Conservation (phyloP, 2,888 invertebrate genomes). For the Microctonus brassicae region DNA sequence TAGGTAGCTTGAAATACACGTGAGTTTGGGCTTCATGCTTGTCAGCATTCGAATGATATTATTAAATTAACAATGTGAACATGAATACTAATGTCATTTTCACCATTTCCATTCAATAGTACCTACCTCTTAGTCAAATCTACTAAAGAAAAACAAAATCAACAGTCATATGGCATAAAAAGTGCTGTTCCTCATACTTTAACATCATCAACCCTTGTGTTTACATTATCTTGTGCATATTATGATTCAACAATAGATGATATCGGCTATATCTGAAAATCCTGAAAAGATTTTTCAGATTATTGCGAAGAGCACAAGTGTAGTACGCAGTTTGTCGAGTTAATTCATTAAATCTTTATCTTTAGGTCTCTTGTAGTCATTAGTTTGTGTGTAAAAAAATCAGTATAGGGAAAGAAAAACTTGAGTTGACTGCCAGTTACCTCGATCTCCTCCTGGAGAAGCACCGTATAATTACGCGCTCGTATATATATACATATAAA, state of each 20-base stretch:
- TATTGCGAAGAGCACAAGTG: conserved; percentile 26
- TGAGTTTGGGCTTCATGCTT: background rate
- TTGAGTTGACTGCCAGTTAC: background rate
- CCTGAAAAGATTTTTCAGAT: conserved; percentile 31
- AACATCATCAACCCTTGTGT: too few relatives aligned
- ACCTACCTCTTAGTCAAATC: too few relatives aligned
- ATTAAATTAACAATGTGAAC: background rate
- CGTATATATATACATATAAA: conserved; percentile 13
- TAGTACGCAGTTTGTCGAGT: conserved; percentile 12
- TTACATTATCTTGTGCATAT: conserved; percentile 10
- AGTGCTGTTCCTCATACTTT: too few relatives aligned
- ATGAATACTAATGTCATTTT: background rate
- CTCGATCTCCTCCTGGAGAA: background rate
- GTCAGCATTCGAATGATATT: background rate
- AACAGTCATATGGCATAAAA: too few relatives aligned
- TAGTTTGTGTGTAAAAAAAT: conserved; percentile 22
- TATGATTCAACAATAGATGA: too few relatives aligned
- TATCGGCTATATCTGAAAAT: conserved; percentile 7
- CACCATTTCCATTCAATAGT: too few relatives aligned
- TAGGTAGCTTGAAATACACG: background rate
- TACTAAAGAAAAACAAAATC: too few relatives aligned
- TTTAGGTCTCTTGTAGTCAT: conserved; percentile 10
- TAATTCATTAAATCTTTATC: conserved; percentile 21
- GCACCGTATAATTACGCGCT: conserved; percentile 22
- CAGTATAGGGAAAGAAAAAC: conserved; percentile 4